phyloP scores from a whole-genome alignment of 2,113 vertebrate species.

The Scolopax mira region DNA sequence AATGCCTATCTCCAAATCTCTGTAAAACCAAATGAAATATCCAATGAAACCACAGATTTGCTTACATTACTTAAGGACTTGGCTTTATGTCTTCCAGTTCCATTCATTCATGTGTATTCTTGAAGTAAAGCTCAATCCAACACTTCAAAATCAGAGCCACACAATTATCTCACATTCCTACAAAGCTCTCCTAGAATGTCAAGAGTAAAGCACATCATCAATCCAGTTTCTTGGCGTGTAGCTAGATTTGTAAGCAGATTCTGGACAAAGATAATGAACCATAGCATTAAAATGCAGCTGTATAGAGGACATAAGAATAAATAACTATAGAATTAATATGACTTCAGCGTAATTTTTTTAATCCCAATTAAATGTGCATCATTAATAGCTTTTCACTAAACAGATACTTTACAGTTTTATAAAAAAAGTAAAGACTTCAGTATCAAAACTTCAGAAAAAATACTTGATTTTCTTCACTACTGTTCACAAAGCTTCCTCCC shows the following conservation, averaged over 20 bases:
- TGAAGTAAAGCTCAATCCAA: neutral
- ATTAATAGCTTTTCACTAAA: constrained; percentile 16
- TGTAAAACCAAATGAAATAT: neutral
- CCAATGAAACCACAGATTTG: neutral
- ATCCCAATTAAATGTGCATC: neutral
- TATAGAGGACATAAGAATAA: neutral
- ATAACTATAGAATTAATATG: neutral
- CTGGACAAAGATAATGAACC: neutral
- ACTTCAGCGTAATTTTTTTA: constrained; percentile 2
- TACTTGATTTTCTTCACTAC: neutral
- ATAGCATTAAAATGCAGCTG: neutral
- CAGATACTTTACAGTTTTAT: neutral
- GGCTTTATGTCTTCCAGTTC: neutral
- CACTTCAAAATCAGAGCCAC: neutral
- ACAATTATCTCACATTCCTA: neutral
- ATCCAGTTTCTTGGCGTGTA: neutral
- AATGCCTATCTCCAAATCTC: neutral
- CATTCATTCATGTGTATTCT: neutral
- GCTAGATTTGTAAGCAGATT: neutral
- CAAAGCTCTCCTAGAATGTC: neutral
- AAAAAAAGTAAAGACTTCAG: neutral
- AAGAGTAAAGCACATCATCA: neutral
- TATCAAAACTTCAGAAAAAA: constrained; percentile 1
- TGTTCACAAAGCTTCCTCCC: neutral
- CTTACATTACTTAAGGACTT: neutral